A percentile compares a stretch with the other conserved stretches of the same genome.
Conservation (phyloP, 2,888 invertebrate species). For the Chaitophorus viminalis region DNA sequence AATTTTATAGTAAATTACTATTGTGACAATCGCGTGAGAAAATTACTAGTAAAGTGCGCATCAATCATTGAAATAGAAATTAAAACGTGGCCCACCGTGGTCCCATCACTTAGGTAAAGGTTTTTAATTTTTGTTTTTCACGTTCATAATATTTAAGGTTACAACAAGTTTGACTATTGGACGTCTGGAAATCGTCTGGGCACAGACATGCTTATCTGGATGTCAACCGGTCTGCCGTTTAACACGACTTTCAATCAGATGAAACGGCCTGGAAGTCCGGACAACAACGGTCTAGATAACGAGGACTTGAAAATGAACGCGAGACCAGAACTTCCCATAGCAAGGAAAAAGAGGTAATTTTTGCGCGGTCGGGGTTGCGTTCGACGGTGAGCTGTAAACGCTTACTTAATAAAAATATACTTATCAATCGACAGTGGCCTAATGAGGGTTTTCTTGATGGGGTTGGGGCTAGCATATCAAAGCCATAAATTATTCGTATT, state of each 20-base stretch:
- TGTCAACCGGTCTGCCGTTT: conserved; percentile 88
- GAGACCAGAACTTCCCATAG: conserved; percentile 62
- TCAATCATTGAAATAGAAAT: conserved; percentile 4
- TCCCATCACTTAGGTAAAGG: neutral
- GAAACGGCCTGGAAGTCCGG: conserved; percentile 66
- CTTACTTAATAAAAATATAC: no score
- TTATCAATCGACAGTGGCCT: no score
- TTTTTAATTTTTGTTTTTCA: neutral
- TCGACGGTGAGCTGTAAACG: neutral
- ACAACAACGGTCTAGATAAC: conserved; percentile 35
- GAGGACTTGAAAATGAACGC: conserved; percentile 51
- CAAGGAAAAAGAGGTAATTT: conserved; percentile 63
- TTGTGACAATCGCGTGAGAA: conserved; percentile 23
- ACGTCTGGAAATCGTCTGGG: conserved; percentile 88
- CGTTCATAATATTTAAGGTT: conserved; percentile 69
- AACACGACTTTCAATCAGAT: conserved; percentile 90
- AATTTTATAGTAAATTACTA: conserved; percentile 14
- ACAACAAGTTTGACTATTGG: conserved; percentile 87
- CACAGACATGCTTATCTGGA: conserved; percentile 88
- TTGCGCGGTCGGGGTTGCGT: no score
- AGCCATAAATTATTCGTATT: no score
- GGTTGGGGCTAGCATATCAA: no score
- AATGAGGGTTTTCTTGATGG: no score
- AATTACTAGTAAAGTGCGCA: neutral
- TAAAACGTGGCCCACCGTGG: neutral